Conservation (phyloP, 2,113 vertebrate genomes). For the Phylloscopus whistleri region DNA sequence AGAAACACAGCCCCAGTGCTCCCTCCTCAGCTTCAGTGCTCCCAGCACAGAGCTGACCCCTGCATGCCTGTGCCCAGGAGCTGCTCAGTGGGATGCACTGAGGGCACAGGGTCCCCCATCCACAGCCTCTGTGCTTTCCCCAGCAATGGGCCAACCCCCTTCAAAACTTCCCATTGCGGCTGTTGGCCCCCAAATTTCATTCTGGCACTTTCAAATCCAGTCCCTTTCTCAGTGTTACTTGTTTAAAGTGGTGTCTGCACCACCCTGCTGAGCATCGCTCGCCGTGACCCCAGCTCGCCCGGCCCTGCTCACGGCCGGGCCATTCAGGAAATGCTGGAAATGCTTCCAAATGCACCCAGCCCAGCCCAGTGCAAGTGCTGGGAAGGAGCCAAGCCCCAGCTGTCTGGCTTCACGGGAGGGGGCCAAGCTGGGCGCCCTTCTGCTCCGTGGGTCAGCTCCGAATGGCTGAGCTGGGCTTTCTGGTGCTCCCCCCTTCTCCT, state of each 20-base stretch:
- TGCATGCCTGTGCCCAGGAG: not conserved
- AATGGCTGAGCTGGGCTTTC: not conserved
- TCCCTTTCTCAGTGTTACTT: not conserved
- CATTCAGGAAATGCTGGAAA: slow-evolving; percentile 53
- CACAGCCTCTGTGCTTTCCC: not conserved
- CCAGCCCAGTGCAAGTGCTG: not conserved
- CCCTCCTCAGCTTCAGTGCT: not conserved
- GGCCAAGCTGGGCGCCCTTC: not conserved
- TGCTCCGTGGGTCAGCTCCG: rapidly evolving
- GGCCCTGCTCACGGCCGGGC: rapidly evolving
- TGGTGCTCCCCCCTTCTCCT: not conserved
- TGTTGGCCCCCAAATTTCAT: not conserved
- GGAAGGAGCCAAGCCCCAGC: not conserved
- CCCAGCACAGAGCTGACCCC: not conserved
- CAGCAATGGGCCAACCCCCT: not conserved
- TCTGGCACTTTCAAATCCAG: not conserved
- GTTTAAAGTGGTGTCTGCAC: not conserved
- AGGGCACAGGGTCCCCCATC: rapidly evolving
- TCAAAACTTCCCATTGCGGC: rapidly evolving
- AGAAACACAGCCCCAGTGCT: not conserved
- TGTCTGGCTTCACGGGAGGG: not conserved
- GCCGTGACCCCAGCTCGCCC: not conserved
- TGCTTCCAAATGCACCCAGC: not conserved
- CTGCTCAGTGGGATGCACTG: not conserved
- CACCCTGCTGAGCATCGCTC: not conserved